A percentile compares a stretch with the other conserved stretches of the same genome.
Evolutionary conservation across 2,888 invertebrate species (phyloP).

Genomic region (Nephrotoma appendiculata): DNA sequence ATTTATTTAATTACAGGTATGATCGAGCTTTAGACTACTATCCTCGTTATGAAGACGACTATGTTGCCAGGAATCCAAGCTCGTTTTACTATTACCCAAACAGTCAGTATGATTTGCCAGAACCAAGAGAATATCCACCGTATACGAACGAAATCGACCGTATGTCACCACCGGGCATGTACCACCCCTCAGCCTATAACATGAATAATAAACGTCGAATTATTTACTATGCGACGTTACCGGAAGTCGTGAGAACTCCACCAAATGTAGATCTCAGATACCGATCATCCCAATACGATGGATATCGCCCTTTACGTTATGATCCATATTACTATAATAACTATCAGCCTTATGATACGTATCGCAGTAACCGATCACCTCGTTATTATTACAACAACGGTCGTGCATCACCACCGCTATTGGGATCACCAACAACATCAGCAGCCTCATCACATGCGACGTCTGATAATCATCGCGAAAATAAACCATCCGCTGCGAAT

Average conservation of each 20-base stretch:
- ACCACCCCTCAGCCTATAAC: slow-evolving; percentile 20
- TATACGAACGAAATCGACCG: slow-evolving; percentile 26
- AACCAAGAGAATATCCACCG: slow-evolving; percentile 23
- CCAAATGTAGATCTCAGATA: slow-evolving; percentile 41
- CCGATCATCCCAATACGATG: slow-evolving; percentile 34
- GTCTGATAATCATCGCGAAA: neutral
- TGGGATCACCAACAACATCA: neutral
- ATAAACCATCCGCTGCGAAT: neutral
- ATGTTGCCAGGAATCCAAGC: slow-evolving; percentile 27
- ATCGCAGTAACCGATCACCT: slow-evolving; percentile 12
- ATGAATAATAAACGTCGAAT: slow-evolving; percentile 36
- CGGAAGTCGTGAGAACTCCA: slow-evolving; percentile 49
- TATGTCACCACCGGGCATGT: slow-evolving; percentile 20
- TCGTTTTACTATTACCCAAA: slow-evolving; percentile 30
- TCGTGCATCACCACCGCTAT: neutral
- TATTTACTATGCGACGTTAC: slow-evolving; percentile 55
- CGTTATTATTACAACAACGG: neutral
- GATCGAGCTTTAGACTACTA: slow-evolving; percentile 28
- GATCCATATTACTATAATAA: slow-evolving; percentile 17
- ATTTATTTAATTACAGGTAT: slow-evolving; percentile 18
- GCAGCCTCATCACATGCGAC: neutral
- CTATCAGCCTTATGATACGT: slow-evolving; percentile 13
- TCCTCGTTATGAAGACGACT: slow-evolving; percentile 24
- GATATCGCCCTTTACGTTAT: slow-evolving; percentile 15
- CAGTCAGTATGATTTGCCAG: slow-evolving; percentile 27